These are phyloP conservation scores for Dusona sp. DNA, from an alignment of 2,888 invertebrate species.

Conservation along the genomic window DNA sequence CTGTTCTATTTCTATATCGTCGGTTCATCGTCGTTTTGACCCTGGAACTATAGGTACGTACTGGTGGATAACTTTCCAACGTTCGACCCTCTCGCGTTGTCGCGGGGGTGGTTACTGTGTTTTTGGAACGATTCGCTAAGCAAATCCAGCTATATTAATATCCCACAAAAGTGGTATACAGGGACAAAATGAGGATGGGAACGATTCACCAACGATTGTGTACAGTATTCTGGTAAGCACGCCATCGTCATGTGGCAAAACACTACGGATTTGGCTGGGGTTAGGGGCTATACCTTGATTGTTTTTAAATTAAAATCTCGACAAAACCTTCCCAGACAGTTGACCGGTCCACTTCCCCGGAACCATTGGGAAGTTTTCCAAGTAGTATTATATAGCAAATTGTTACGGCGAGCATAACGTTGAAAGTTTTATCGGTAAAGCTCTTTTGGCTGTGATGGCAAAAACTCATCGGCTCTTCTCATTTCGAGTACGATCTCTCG, in stretches of 20 bases:
- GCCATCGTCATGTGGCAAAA: slow-evolving; percentile 45
- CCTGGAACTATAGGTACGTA: slow-evolving; percentile 24
- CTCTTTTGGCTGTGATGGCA: slow-evolving; percentile 11
- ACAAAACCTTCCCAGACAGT: slow-evolving; percentile 12
- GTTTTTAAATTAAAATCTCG: slow-evolving; percentile 70
- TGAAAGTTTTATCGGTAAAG: slow-evolving; percentile 30
- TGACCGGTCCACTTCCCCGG: slow-evolving; percentile 45
- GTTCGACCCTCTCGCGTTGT: slow-evolving; percentile 36
- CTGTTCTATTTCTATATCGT: slow-evolving; percentile 72
- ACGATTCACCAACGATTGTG: slow-evolving; percentile 14
- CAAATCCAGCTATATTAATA: slow-evolving; percentile 38
- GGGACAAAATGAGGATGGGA: slow-evolving; percentile 10
- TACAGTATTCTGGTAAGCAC: slow-evolving; percentile 5
- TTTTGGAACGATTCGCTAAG: slow-evolving; percentile 50
- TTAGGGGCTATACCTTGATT: slow-evolving; percentile 58
- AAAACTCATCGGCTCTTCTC: slow-evolving; percentile 14
- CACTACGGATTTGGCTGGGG: slow-evolving; percentile 48
- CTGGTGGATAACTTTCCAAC: slow-evolving; percentile 36
- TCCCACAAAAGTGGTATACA: slow-evolving; percentile 65
- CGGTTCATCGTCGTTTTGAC: slow-evolving; percentile 40
- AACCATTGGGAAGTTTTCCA: slow-evolving; percentile 52
- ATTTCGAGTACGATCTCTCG: slow-evolving; percentile 5
- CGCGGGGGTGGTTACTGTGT: slow-evolving; percentile 31
- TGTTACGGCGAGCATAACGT: slow-evolving; percentile 35
- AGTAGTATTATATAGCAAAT: slow-evolving; percentile 32